A percentile compares a stretch with the other conserved stretches of the same genome.
phyloP scores from a whole-genome alignment of 2,797 vertebrate genomes.

The Neopelma chrysocephalum region DNA sequence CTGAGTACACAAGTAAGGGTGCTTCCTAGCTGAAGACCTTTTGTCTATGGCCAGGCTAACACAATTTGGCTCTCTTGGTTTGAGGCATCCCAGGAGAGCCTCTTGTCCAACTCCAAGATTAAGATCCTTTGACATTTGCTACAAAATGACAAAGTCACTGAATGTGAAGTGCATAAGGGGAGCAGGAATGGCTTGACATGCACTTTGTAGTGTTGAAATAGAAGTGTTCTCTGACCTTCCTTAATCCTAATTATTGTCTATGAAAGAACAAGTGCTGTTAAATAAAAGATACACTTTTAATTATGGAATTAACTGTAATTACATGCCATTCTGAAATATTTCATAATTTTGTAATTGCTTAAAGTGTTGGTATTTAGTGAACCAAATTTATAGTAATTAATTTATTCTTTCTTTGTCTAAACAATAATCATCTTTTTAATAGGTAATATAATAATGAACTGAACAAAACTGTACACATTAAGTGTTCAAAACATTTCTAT shows the following conservation, averaged over 20 bases:
- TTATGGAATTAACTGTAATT: slow-evolving; percentile 61
- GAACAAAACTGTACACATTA: slow-evolving; percentile 63
- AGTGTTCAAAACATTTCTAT: slow-evolving; percentile 74
- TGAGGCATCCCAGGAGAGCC: background rate
- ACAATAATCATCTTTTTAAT: slow-evolving; percentile 63
- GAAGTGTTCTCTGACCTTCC: slow-evolving; percentile 54
- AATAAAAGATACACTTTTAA: slow-evolving; percentile 64
- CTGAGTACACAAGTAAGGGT: background rate
- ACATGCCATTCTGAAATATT: slow-evolving; percentile 64
- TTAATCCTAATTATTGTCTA: slow-evolving; percentile 64
- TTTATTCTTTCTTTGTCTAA: slow-evolving; percentile 68
- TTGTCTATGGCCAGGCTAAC: background rate
- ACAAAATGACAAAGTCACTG: slow-evolving; percentile 14
- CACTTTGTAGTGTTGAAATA: slow-evolving; percentile 37
- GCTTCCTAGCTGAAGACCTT: background rate
- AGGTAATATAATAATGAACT: slow-evolving; percentile 53
- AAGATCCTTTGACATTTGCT: background rate
- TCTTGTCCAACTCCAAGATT: background rate
- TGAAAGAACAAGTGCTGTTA: slow-evolving; percentile 60
- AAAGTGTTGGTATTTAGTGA: slow-evolving; percentile 70
- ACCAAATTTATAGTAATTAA: slow-evolving; percentile 70
- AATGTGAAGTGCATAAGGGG: background rate
- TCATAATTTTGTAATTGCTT: slow-evolving; percentile 70
- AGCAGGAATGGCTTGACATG: slow-evolving; percentile 32
- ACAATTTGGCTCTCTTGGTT: background rate